These are phyloP conservation scores for Heterodera carotae DNA, from an alignment of 1,140 invertebrate species.

Conservation along the genomic window DNA sequence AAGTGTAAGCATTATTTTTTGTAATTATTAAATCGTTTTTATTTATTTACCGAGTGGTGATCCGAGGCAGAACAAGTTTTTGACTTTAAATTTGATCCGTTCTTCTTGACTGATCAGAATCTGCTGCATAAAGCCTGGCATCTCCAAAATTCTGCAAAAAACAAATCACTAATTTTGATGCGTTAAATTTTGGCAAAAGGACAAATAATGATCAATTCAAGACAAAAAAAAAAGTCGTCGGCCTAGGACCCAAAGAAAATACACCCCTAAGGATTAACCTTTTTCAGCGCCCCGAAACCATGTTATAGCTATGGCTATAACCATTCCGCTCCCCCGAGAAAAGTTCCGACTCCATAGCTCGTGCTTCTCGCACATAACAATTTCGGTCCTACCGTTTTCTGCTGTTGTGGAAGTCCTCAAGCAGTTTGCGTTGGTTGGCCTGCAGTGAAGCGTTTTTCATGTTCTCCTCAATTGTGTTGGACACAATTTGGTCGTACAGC, in stretches of 20 bases:
- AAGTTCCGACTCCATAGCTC: too few relatives aligned
- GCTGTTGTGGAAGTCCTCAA: constrained; percentile 48
- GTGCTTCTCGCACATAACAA: neutral
- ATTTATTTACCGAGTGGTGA: constrained; percentile 67
- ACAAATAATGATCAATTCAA: too few relatives aligned
- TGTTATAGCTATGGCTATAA: too few relatives aligned
- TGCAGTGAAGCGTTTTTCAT: constrained; percentile 6
- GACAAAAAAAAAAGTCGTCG: too few relatives aligned
- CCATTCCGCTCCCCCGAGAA: too few relatives aligned
- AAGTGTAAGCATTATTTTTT: neutral
- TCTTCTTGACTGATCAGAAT: constrained; percentile 44
- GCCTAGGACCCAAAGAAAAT: too few relatives aligned
- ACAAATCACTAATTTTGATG: neutral
- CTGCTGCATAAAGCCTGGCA: constrained; percentile 38
- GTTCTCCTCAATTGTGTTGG: constrained; percentile 61
- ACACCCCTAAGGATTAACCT: too few relatives aligned
- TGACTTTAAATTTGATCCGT: constrained; percentile 67
- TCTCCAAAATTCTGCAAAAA: constrained; percentile 48
- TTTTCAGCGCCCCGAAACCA: too few relatives aligned
- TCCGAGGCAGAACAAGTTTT: constrained; percentile 78
- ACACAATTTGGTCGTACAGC: constrained; percentile 68
- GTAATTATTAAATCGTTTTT: neutral
- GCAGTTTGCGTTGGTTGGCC: constrained; percentile 44
- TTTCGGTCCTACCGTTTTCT: constrained; percentile 18
- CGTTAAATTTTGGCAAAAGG: neutral